Conservation (phyloP, 2,888 invertebrate genomes). For the Trilocha varians region DNA sequence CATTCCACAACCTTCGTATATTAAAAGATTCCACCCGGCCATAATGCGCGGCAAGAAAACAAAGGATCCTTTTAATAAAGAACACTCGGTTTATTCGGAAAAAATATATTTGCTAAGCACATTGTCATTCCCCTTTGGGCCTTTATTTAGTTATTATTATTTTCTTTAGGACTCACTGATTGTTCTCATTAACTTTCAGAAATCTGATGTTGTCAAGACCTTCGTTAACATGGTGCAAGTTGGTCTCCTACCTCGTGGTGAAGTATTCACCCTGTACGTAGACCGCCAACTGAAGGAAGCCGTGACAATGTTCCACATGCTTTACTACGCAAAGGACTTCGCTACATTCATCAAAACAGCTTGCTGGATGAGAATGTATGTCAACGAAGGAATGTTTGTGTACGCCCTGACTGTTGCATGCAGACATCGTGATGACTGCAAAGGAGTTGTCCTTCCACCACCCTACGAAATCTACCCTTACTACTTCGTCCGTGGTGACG, state of each 20-base stretch:
- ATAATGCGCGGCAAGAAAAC: no score
- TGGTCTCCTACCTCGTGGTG: constrained; percentile 71
- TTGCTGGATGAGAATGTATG: constrained; percentile 63
- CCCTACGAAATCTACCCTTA: constrained; percentile 76
- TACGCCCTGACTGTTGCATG: constrained; percentile 69
- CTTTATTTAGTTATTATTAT: no score
- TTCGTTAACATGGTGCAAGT: constrained; percentile 68
- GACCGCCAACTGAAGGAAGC: constrained; percentile 67
- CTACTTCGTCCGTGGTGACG: constrained; percentile 77
- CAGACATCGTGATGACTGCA: constrained; percentile 66
- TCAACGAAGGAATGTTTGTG: constrained; percentile 74
- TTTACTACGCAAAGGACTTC: constrained; percentile 70
- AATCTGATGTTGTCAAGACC: constrained; percentile 70
- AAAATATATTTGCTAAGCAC: no score
- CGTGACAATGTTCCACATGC: constrained; percentile 65
- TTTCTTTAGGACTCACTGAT: not conserved
- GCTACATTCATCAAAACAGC: constrained; percentile 63
- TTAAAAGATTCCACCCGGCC: no score
- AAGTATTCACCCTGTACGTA: constrained; percentile 63
- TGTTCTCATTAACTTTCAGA: constrained; percentile 39
- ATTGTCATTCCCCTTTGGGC: no score
- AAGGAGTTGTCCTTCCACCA: constrained; percentile 66
- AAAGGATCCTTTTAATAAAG: no score
- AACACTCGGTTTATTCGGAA: no score
- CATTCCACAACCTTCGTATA: no score